Conservation (phyloP, 1,140 invertebrate species). For the Drosophila kikkawai region DNA sequence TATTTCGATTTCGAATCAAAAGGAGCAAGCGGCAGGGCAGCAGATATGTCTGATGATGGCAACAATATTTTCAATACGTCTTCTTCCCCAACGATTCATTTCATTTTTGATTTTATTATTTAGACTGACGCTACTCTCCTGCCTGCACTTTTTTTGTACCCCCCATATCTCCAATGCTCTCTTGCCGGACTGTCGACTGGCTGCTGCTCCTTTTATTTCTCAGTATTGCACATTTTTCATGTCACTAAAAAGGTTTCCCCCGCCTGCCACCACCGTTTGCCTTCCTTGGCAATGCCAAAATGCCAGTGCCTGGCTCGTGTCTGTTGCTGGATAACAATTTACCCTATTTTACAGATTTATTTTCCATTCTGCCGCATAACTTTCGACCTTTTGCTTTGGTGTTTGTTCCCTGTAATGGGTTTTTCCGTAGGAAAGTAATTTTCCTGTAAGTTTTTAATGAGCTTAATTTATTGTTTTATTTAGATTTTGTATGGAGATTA, state of each 20-base stretch:
- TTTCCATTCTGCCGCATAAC: slow-evolving; percentile 36
- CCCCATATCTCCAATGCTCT: slow-evolving; percentile 14
- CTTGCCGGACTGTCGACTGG: not conserved
- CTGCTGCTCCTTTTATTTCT: slow-evolving; percentile 26
- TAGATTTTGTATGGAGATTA: not conserved
- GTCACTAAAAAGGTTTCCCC: slow-evolving; percentile 73
- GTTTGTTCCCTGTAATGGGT: slow-evolving; percentile 3
- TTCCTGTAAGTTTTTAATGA: not conserved
- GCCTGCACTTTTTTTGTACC: slow-evolving; percentile 4
- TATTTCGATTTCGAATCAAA: slow-evolving; percentile 27
- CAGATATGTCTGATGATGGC: slow-evolving; percentile 53
- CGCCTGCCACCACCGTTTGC: not conserved
- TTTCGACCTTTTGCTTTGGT: not conserved
- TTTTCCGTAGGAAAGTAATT: slow-evolving; percentile 1
- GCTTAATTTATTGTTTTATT: not conserved
- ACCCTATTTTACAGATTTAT: slow-evolving; percentile 27
- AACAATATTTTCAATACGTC: slow-evolving; percentile 78
- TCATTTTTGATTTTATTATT: slow-evolving; percentile 81
- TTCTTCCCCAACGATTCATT: slow-evolving; percentile 59
- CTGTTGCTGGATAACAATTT: slow-evolving; percentile 22
- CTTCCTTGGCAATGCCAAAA: not conserved
- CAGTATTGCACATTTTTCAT: slow-evolving; percentile 75
- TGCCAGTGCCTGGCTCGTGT: slow-evolving; percentile 23
- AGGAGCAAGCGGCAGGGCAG: slow-evolving; percentile 13
- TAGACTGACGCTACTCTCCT: slow-evolving; percentile 38